Evolutionary conservation across 1,140 invertebrate genomes (phyloP).

Genomic region (Drosophila quadrilineata): DNA sequence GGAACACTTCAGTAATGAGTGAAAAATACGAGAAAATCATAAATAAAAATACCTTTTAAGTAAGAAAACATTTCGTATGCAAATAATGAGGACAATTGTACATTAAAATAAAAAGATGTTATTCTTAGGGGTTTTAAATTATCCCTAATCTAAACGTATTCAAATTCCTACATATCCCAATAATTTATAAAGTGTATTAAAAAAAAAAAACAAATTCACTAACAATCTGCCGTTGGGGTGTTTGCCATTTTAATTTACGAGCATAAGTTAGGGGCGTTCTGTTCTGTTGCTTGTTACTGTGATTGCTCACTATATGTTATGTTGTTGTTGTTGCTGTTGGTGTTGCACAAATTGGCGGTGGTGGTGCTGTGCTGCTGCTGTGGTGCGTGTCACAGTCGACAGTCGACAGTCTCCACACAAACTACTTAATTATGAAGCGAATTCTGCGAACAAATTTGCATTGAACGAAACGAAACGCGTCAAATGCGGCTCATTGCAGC

Average conservation of each 20-base stretch:
- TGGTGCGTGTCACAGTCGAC: constrained; percentile 18
- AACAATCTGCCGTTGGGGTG: constrained; percentile 20
- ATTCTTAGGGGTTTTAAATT: too few relatives aligned
- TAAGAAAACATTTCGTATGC: too few relatives aligned
- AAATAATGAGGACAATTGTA: too few relatives aligned
- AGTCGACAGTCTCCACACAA: constrained; percentile 21
- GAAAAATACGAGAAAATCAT: too few relatives aligned
- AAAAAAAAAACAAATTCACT: constrained; percentile 8
- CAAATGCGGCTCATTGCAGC: constrained; percentile 48
- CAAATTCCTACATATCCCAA: not conserved
- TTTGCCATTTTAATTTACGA: constrained; percentile 60
- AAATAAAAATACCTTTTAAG: too few relatives aligned
- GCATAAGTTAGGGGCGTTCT: constrained; percentile 49
- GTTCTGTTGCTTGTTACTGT: constrained; percentile 18
- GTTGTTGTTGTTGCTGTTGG: constrained; percentile 19
- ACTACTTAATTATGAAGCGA: constrained; percentile 68
- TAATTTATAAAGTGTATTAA: not conserved
- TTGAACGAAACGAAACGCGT: too few relatives aligned
- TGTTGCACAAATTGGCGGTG: constrained; percentile 22
- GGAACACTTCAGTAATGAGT: too few relatives aligned
- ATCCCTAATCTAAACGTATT: too few relatives aligned
- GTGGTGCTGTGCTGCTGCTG: too few relatives aligned
- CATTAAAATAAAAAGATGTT: too few relatives aligned
- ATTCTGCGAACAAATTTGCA: constrained; percentile 55
- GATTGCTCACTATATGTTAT: not conserved